Conservation (phyloP, 30 jellyfish, hydroid and myxozoan species). For the Sanderia malayensis region DNA sequence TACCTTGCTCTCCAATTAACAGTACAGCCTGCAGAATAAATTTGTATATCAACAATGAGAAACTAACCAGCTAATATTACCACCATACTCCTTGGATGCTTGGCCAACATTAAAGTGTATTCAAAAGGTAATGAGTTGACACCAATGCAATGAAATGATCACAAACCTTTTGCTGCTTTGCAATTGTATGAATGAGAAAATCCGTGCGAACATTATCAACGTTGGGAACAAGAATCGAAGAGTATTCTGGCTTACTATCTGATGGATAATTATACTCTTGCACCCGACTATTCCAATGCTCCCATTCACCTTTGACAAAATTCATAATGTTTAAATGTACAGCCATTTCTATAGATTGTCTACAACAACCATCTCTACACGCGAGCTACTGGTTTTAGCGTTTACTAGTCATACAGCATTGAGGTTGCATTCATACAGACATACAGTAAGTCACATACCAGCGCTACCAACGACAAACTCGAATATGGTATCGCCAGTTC, state of each 20-base stretch:
- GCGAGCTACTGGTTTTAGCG: too few species aligned
- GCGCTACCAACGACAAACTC: conserved; percentile 63
- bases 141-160: background rate
- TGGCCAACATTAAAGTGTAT: too few species aligned
- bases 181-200: conserved; percentile 78
- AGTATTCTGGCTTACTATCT: conserved; percentile 82
- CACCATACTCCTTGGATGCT: too few species aligned
- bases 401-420: too few species aligned
- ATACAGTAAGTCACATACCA: conserved; percentile 30
- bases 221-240: conserved; percentile 91
- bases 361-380: too few species aligned
- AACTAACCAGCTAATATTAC: too few species aligned
- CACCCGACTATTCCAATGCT: conserved; percentile 89
- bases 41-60: background rate
- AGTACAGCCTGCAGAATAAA: conserved; percentile 70
- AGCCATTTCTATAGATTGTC: too few species aligned
- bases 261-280: conserved; percentile 86
- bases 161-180: conserved; percentile 86
- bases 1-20: conserved; percentile 96
- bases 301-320: conserved; percentile 99
- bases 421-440: too few species aligned
- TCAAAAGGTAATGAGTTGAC: too few species aligned
- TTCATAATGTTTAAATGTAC: too few species aligned
- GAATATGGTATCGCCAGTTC: conserved; percentile 72
- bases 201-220: conserved; percentile 95